phyloP scores from a whole-genome alignment of 2,888 invertebrate species.

The Elegia similella region DNA sequence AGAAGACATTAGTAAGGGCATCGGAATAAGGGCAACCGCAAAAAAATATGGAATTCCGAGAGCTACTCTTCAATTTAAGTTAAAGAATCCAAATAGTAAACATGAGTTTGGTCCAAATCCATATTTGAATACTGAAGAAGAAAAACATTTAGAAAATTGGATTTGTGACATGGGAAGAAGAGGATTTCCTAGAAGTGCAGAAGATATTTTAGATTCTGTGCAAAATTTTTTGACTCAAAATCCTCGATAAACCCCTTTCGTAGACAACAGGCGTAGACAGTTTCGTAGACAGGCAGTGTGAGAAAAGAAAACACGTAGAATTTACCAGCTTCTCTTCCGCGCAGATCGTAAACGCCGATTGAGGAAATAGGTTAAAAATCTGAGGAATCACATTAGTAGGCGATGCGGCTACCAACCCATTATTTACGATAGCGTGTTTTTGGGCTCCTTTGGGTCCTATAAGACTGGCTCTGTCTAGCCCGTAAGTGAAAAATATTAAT shows the following conservation, averaged over 20 bases:
- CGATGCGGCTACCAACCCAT: too few relatives aligned
- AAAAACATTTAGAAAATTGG: constrained; percentile 6
- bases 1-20: background rate
- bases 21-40: background rate
- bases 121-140: background rate
- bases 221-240: background rate
- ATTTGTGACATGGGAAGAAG: constrained; percentile 5
- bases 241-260: constrained; percentile 19
- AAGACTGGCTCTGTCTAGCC: too few relatives aligned
- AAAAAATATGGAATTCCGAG: background rate
- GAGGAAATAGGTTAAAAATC: too few relatives aligned
- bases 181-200: constrained; percentile 5
- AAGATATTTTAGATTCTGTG: background rate
- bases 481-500: too few relatives aligned
- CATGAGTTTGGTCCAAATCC: background rate
- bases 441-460: too few relatives aligned
- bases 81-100: background rate
- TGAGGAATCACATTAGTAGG: too few relatives aligned
- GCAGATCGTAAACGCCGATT: too few relatives aligned
- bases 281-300: too few relatives aligned
- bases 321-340: too few relatives aligned
- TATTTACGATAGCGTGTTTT: too few relatives aligned
- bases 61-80: background rate
- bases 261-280: constrained; percentile 22
- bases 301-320: too few relatives aligned